A percentile compares a stretch with the other conserved stretches of the same genome.
Conservation (phyloP, 2,888 invertebrate species). For the Dryobotodes eremita region DNA sequence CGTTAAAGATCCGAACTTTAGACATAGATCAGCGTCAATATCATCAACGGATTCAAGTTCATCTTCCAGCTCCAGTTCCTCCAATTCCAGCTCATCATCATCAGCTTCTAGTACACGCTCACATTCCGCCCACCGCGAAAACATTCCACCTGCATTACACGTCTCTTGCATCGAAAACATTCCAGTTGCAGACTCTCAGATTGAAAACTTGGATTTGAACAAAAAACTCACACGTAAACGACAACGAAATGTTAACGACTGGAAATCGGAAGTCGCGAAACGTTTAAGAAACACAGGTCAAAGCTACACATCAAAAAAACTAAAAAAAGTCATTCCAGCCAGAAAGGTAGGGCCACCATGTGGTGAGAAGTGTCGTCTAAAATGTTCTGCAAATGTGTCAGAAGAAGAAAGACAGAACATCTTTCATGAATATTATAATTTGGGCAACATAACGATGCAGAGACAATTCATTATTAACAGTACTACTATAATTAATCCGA, state of each 20-base stretch:
- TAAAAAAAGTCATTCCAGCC: conserved; percentile 10
- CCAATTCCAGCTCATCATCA: conserved; percentile 20
- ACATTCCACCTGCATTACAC: conserved; percentile 46
- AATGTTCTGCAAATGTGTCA: conserved; percentile 12
- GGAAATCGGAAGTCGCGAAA: neutral
- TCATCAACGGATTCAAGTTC: conserved; percentile 43
- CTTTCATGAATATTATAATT: conserved; percentile 11
- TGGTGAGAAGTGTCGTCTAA: conserved; percentile 12
- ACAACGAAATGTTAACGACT: neutral
- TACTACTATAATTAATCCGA: conserved; percentile 10
- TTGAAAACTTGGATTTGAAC: neutral
- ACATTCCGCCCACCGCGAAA: conserved; percentile 35
- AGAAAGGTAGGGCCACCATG: conserved; percentile 8
- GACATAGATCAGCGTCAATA: conserved; percentile 38
- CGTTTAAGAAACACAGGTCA: conserved; percentile 8
- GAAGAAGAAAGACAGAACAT: conserved; percentile 9
- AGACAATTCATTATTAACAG: conserved; percentile 13
- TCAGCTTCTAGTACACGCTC: conserved; percentile 39
- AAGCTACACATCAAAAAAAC: conserved; percentile 2
- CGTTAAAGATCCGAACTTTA: conserved; percentile 52
- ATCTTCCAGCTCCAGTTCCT: conserved; percentile 26
- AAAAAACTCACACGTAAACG: conserved; percentile 7
- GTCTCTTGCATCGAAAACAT: neutral
- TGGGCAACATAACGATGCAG: conserved; percentile 1
- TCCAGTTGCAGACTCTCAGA: neutral